Evolutionary conservation across 2,888 invertebrate species (phyloP).

Genomic region (Drosophila tripunctata): DNA sequence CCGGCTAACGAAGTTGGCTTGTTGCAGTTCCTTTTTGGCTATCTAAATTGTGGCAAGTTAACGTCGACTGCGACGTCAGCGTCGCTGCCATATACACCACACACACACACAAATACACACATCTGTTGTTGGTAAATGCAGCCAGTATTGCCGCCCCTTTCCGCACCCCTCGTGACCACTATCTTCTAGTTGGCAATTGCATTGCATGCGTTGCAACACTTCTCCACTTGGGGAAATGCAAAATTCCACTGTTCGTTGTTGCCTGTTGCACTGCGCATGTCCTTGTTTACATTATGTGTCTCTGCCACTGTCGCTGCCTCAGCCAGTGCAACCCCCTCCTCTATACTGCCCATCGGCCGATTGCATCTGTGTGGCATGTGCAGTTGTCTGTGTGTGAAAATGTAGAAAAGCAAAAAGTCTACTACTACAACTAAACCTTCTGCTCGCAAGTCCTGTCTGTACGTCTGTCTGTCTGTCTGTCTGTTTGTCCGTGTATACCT

Average conservation of each 20-base stretch:
- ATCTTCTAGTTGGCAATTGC: constrained; percentile 77
- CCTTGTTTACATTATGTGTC: constrained; percentile 77
- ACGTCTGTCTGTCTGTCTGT: constrained; percentile 6
- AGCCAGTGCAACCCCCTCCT: background rate
- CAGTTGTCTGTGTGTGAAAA: constrained; percentile 33
- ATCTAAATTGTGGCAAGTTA: constrained; percentile 78
- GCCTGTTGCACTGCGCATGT: constrained; percentile 67
- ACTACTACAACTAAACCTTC: constrained; percentile 69
- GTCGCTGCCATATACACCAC: constrained; percentile 40
- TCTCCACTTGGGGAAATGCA: constrained; percentile 74
- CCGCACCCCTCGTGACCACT: constrained; percentile 25
- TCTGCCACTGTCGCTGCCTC: constrained; percentile 13
- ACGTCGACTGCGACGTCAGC: constrained; percentile 52
- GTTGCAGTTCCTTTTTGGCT: constrained; percentile 62
- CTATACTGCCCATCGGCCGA: background rate
- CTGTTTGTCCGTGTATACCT: background rate
- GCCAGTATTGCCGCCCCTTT: background rate
- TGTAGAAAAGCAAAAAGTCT: constrained; percentile 78
- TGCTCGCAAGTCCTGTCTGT: constrained; percentile 12
- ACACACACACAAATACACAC: constrained; percentile 14
- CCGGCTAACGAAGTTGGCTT: constrained; percentile 35
- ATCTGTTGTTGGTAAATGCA: constrained; percentile 40
- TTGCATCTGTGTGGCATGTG: constrained; percentile 42
- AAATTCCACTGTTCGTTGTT: constrained; percentile 7
- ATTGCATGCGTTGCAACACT: constrained; percentile 67